Percentiles rank a stretch among this genome's conserved stretches.
phyloP scores from a whole-genome alignment of 30 jellyfish, hydroid and myxozoan genomes.

The Pelagia noctiluca region DNA sequence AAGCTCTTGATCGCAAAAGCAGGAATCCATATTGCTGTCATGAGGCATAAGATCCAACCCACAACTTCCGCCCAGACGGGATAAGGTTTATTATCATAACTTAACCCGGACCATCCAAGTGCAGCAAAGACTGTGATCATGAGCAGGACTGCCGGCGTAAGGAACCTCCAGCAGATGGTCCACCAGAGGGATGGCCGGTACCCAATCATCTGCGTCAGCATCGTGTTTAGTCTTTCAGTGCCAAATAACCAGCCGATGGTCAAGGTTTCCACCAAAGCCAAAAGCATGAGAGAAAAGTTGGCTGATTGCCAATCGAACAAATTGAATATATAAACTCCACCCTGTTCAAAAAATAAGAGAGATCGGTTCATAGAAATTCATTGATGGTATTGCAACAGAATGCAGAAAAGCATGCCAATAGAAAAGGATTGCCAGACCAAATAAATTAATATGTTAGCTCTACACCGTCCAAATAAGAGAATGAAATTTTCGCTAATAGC shows the following conservation, averaged over 20 bases:
- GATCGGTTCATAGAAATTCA: too few species aligned
- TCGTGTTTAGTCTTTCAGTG: slow-evolving; percentile 75
- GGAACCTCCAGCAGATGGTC: slow-evolving; percentile 90
- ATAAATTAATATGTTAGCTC: too few species aligned
- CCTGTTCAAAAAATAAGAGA: slow-evolving; percentile 59
- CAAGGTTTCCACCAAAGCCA: slow-evolving; percentile 80
- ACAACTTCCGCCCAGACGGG: slow-evolving; percentile 90
- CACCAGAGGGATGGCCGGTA: slow-evolving; percentile 86
- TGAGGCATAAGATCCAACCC: slow-evolving; percentile 81
- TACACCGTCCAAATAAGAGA: too few species aligned
- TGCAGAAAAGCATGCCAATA: background rate
- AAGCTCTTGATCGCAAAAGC: slow-evolving; percentile 60
- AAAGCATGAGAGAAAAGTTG: slow-evolving; percentile 82
- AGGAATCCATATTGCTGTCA: slow-evolving; percentile 79
- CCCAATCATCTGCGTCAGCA: slow-evolving; percentile 89
- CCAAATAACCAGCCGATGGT: slow-evolving; percentile 96
- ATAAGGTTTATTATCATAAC: slow-evolving; percentile 59
- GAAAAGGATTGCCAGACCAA: background rate
- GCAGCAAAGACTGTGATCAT: slow-evolving; percentile 61
- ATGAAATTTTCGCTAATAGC: too few species aligned
- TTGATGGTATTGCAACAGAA: too few species aligned
- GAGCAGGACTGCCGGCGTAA: slow-evolving; percentile 75
- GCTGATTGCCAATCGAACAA: slow-evolving; percentile 88
- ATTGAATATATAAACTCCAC: slow-evolving; percentile 86
- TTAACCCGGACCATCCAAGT: slow-evolving; percentile 77